A percentile compares a stretch with the other conserved stretches of the same genome.
Conservation (phyloP, 2,797 vertebrate genomes). For the Agapornis canus region DNA sequence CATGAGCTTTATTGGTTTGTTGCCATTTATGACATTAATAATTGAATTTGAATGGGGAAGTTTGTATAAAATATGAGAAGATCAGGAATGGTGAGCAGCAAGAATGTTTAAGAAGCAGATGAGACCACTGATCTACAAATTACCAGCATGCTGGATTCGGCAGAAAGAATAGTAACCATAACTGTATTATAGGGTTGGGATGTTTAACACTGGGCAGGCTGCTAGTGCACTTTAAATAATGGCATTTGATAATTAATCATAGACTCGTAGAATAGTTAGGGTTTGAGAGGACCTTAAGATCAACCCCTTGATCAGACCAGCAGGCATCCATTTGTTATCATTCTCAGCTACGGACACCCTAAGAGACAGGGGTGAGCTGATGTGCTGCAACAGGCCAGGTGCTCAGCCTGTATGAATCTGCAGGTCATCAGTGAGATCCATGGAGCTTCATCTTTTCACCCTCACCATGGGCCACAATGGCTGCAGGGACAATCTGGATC, state of each 20-base stretch:
- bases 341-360: background rate
- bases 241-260: background rate
- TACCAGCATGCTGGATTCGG: fast-evolving
- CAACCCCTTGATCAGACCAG: background rate
- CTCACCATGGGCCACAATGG: fast-evolving
- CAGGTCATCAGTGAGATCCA: fast-evolving
- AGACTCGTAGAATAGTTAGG: background rate
- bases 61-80: background rate
- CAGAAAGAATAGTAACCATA: background rate
- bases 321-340: background rate
- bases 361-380: background rate
- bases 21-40: constrained; percentile 23
- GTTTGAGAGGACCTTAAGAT: background rate
- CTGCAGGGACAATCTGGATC: fast-evolving
- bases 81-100: background rate
- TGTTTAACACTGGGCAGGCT: background rate
- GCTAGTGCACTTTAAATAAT: background rate
- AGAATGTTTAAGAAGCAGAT: background rate
- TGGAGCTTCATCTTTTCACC: background rate
- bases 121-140: background rate
- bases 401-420: background rate
- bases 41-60: background rate
- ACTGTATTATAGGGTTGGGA: background rate
- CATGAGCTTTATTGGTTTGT: background rate
- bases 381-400: background rate